Percentiles rank a stretch among this genome's conserved stretches.
phyloP scores from a whole-genome alignment of 2,113 vertebrate genomes.

The Brienomyrus longianalis region DNA sequence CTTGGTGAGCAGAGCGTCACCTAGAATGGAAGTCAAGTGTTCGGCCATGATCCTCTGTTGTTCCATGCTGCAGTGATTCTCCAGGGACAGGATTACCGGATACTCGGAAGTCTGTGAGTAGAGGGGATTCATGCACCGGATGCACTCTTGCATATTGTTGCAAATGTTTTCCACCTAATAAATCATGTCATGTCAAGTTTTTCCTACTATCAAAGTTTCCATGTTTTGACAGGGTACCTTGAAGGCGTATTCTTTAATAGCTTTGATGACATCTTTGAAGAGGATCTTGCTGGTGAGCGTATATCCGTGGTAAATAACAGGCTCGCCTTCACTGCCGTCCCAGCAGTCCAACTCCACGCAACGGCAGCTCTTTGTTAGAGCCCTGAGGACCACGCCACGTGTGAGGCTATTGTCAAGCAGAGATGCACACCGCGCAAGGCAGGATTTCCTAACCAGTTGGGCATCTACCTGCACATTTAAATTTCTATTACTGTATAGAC shows the following conservation, averaged over 20 bases:
- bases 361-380: constrained; percentile 85
- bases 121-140: background rate
- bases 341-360: constrained; percentile 94
- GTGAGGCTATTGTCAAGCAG: background rate
- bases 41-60: constrained; percentile 84
- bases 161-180: background rate
- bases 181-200: background rate
- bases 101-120: constrained; percentile 71
- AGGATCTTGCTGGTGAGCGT: constrained; percentile 92
- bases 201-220: background rate
- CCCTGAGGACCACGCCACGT: constrained; percentile 56
- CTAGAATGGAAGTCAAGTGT: constrained; percentile 76
- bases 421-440: background rate
- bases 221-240: constrained; percentile 63
- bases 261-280: constrained; percentile 81
- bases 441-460: background rate
- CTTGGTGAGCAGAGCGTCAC: constrained; percentile 70
- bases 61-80: constrained; percentile 87
- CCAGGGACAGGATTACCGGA: constrained; percentile 90
- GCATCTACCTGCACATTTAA: background rate
- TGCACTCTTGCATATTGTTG: background rate
- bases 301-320: constrained; percentile 90
- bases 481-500: background rate
- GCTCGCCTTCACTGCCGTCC: constrained; percentile 83
- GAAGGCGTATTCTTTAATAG: constrained; percentile 89